Conservation (phyloP, 2,797 vertebrate species). For the Amblyopsis hoosieri region DNA sequence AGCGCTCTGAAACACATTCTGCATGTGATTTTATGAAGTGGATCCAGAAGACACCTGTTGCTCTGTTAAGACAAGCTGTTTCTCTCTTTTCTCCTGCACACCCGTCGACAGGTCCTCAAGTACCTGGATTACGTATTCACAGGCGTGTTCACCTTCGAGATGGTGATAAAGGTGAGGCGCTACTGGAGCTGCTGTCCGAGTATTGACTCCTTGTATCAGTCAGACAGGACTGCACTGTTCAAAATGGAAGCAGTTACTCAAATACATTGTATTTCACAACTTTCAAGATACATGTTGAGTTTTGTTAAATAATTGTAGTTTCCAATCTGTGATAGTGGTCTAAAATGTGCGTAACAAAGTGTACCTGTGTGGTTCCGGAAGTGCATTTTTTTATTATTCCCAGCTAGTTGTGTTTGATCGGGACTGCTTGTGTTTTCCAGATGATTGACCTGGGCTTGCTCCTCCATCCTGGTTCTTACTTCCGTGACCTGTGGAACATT, state of each 20-base stretch:
- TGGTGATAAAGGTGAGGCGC: conserved; percentile 96
- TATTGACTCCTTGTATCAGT: not conserved
- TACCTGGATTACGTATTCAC: conserved; percentile 99
- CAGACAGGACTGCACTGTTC: not conserved
- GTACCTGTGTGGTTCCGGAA: too few species aligned
- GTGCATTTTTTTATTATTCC: not conserved
- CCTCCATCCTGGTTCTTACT: conserved; percentile 95
- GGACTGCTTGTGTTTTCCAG: conserved; percentile 58
- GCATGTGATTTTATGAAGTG: conserved; percentile 16
- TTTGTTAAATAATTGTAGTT: too few species aligned
- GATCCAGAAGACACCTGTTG: conserved; percentile 23
- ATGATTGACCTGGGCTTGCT: conserved; percentile 97
- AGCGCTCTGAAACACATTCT: conserved; percentile 28
- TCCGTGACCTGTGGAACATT: conserved; percentile 98
- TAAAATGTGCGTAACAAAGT: too few species aligned
- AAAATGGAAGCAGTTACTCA: too few species aligned
- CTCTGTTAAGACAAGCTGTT: not conserved
- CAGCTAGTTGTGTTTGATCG: not conserved
- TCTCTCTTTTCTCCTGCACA: not conserved
- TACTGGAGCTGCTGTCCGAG: not conserved
- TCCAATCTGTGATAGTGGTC: too few species aligned
- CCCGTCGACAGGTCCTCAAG: conserved; percentile 85
- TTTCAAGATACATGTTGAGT: too few species aligned
- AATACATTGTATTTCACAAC: too few species aligned
- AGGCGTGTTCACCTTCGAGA: conserved; percentile 98